These are phyloP conservation scores for Scytalopus superciliaris DNA, from an alignment of 2,113 vertebrate genomes.

Conservation along the genomic window DNA sequence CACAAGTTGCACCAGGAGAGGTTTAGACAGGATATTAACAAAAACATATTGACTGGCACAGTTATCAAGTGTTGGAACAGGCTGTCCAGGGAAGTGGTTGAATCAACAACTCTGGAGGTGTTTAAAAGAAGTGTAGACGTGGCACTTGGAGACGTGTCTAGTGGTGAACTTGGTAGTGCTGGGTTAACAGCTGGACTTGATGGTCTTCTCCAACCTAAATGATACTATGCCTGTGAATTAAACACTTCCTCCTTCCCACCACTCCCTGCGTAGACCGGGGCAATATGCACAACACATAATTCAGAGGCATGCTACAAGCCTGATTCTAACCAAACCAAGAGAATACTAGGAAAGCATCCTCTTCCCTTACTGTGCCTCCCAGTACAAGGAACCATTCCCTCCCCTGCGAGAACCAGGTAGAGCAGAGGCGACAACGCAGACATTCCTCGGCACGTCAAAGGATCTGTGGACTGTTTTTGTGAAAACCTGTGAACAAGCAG, in stretches of 20 bases:
- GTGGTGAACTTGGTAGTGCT: background rate
- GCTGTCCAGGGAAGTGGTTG: background rate
- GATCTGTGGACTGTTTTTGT: conserved; percentile 70
- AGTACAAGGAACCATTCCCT: background rate
- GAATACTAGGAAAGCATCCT: background rate
- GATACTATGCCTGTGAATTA: background rate
- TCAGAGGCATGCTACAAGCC: background rate
- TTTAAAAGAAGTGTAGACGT: background rate
- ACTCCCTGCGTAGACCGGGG: rapidly evolving
- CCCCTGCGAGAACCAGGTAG: conserved; percentile 46
- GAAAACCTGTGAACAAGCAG: conserved; percentile 76
- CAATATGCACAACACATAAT: too few relatives aligned
- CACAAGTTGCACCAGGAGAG: background rate
- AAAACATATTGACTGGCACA: background rate
- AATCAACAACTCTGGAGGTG: background rate
- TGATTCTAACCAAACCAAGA: background rate
- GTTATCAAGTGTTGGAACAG: background rate
- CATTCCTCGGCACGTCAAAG: conserved; percentile 69
- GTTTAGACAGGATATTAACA: background rate
- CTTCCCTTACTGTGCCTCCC: background rate
- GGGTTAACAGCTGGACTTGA: background rate
- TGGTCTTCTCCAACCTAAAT: background rate
- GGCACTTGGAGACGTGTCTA: background rate
- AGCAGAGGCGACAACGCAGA: conserved; percentile 84
- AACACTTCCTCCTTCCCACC: background rate